phyloP scores from a whole-genome alignment of 1,140 invertebrate species.

The Asobara japonica region DNA sequence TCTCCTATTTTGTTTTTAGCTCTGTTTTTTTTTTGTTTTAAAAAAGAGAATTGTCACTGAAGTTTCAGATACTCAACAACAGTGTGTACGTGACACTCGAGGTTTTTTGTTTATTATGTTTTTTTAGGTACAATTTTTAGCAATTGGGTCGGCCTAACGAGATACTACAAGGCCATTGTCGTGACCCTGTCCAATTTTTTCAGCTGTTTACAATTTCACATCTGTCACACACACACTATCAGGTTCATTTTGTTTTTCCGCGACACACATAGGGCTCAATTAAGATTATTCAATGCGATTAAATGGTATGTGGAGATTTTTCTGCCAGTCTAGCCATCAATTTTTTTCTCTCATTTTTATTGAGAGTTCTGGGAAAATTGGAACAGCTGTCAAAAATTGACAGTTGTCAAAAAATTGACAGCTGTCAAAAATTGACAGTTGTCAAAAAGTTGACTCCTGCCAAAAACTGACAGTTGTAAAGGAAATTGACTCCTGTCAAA shows the following conservation, averaged over 20 bases:
- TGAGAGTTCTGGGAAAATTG: too few relatives aligned
- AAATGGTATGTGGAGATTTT: too few relatives aligned
- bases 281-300: constrained; percentile 9
- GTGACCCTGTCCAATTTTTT: constrained; percentile 15
- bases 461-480: too few relatives aligned
- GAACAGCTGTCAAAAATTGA: too few relatives aligned
- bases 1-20: too few relatives aligned
- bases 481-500: too few relatives aligned
- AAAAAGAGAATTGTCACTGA: neutral
- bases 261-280: constrained; percentile 8
- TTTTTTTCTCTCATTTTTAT: too few relatives aligned
- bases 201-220: neutral
- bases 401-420: too few relatives aligned
- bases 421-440: too few relatives aligned
- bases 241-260: constrained; percentile 4
- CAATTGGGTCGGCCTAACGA: constrained; percentile 5
- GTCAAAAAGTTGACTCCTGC: too few relatives aligned
- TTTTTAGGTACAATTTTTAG: neutral
- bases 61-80: constrained; percentile 5
- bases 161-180: constrained; percentile 18
- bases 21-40: neutral
- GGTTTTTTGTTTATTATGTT: neutral
- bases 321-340: too few relatives aligned
- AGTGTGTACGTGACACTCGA: constrained; percentile 11
- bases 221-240: constrained; percentile 2